These are phyloP conservation scores for Pseudoatta argentina DNA, from an alignment of 1,140 invertebrate genomes.

Conservation along the genomic window DNA sequence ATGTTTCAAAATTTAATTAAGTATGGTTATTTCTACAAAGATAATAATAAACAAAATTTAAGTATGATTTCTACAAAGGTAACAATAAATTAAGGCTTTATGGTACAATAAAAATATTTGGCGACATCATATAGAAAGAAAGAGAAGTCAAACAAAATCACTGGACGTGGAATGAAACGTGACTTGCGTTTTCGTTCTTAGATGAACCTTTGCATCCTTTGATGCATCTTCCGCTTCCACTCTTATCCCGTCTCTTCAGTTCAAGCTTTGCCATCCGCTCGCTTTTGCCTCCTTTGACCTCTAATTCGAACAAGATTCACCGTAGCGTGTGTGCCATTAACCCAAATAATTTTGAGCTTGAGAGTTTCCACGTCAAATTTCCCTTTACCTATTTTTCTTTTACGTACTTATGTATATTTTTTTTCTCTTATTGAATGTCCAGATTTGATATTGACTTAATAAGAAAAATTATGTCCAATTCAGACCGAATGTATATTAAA, in stretches of 20 bases:
- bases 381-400: not conserved
- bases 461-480: not conserved
- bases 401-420: not conserved
- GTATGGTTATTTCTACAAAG: not conserved
- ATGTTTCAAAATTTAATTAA: conserved; percentile 1
- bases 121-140: not conserved
- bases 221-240: conserved; percentile 13
- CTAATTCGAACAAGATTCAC: conserved; percentile 64
- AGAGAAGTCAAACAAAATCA: conserved; percentile 46
- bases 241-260: conserved; percentile 36
- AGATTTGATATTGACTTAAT: conserved; percentile 14
- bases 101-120: conserved; percentile 22
- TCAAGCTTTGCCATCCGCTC: conserved; percentile 53
- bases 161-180: conserved; percentile 54
- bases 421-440: conserved; percentile 4
- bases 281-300: conserved; percentile 65
- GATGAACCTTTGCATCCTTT: conserved; percentile 38
- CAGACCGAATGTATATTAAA: not conserved
- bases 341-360: conserved; percentile 74
- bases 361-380: conserved; percentile 42
- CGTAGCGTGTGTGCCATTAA: conserved; percentile 72
- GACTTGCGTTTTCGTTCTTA: conserved; percentile 53
- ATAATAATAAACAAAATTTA: conserved; percentile 2
- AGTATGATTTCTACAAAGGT: not conserved
- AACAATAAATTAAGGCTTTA: conserved; percentile 4